A percentile compares a stretch with the other conserved stretches of the same genome.
Conservation (phyloP, 2,113 vertebrate genomes). For the Pyrgilauda ruficollis region DNA sequence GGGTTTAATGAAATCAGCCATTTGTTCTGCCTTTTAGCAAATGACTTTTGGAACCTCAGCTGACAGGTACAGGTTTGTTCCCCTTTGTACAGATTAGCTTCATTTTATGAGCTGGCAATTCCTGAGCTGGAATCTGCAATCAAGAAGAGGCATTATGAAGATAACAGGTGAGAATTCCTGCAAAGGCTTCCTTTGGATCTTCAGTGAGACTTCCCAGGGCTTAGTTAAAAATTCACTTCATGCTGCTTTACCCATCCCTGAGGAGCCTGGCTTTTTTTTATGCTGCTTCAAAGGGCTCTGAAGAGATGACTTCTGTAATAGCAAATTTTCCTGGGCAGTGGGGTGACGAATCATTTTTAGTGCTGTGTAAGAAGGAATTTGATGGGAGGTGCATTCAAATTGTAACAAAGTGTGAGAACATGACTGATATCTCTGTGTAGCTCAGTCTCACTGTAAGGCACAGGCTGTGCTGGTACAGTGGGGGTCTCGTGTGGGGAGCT, state of each 20-base stretch:
- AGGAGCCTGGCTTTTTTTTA: neutral
- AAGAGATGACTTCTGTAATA: neutral
- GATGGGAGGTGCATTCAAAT: neutral
- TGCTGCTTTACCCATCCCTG: neutral
- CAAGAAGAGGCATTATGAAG: constrained; percentile 85
- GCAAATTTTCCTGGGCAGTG: neutral
- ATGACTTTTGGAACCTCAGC: neutral
- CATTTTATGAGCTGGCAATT: constrained; percentile 87
- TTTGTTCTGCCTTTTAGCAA: neutral
- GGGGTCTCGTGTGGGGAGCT: neutral
- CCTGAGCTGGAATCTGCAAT: constrained; percentile 90
- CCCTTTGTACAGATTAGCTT: constrained; percentile 78
- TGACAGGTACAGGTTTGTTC: neutral
- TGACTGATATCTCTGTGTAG: neutral
- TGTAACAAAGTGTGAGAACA: neutral
- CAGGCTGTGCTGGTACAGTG: neutral
- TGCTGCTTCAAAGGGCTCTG: neutral
- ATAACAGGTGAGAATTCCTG: constrained; percentile 75
- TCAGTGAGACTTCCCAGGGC: neutral
- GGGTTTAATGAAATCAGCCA: neutral
- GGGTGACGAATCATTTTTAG: neutral
- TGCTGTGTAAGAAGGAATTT: neutral
- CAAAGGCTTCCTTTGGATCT: neutral
- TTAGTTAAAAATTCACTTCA: neutral
- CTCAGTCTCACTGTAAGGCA: neutral